These are phyloP conservation scores for Tetanocera ferruginea DNA, from an alignment of 2,888 invertebrate species.

Conservation along the genomic window DNA sequence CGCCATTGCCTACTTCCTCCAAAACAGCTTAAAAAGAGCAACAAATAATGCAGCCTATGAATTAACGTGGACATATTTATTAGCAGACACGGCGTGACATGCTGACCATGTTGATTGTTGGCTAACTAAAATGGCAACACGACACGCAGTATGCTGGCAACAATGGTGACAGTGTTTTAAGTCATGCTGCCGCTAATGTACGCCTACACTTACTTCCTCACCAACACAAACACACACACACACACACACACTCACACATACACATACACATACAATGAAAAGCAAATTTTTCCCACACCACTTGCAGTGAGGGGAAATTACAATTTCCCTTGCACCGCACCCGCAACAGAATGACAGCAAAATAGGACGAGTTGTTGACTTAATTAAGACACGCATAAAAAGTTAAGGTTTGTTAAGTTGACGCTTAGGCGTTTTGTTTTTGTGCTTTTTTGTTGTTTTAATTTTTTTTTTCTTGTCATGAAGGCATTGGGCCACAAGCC, in stretches of 20 bases:
- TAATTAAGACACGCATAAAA: conserved; percentile 1
- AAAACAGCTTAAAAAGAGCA: too few species aligned
- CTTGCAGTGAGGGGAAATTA: background rate
- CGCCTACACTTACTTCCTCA: too few species aligned
- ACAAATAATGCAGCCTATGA: too few species aligned
- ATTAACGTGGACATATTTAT: too few species aligned
- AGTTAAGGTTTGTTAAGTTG: background rate
- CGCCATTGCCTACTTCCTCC: too few species aligned
- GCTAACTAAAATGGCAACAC: conserved; percentile 8
- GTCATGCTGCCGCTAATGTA: background rate
- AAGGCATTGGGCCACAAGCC: background rate
- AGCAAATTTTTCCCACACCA: too few species aligned
- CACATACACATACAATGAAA: too few species aligned
- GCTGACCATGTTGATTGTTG: conserved; percentile 16
- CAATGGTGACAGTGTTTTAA: background rate
- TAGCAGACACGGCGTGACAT: background rate
- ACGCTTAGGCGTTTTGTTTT: background rate
- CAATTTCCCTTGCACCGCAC: background rate
- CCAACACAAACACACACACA: too few species aligned
- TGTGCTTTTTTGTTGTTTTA: background rate
- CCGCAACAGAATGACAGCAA: background rate
- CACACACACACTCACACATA: too few species aligned
- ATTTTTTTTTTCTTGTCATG: background rate
- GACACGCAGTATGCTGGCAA: conserved; percentile 9
- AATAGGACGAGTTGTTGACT: background rate